Percentiles rank a stretch among this genome's conserved stretches.
Evolutionary conservation across 2,888 invertebrate species (phyloP).

Genomic region (Epinotia brunnichana): DNA sequence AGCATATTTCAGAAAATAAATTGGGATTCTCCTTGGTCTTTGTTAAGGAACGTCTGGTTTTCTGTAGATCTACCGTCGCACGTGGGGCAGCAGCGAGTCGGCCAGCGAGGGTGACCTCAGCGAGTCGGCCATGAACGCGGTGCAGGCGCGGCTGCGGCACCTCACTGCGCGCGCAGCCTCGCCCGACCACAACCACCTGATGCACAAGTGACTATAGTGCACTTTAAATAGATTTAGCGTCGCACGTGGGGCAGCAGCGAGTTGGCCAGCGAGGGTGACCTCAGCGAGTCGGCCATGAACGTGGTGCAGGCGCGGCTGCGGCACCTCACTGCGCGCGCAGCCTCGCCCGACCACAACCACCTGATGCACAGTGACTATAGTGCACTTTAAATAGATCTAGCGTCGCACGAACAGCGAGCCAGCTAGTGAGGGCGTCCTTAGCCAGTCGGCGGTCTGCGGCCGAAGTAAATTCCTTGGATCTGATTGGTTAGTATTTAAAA

Average conservation of each 20-base stretch:
- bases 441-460: no score
- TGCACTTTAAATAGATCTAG: no score
- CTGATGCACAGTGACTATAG: slow-evolving; percentile 73
- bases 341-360: slow-evolving; percentile 68
- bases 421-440: no score
- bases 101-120: slow-evolving; percentile 63
- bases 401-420: no score
- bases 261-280: slow-evolving; percentile 58
- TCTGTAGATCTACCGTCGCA: slow-evolving; percentile 85
- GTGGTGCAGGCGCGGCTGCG: slow-evolving; percentile 71
- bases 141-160: slow-evolving; percentile 68
- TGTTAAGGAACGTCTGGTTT: slow-evolving; percentile 7
- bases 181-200: slow-evolving; percentile 72
- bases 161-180: slow-evolving; percentile 65
- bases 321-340: slow-evolving; percentile 65
- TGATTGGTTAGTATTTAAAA: no score
- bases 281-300: slow-evolving; percentile 65
- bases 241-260: slow-evolving; percentile 66
- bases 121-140: slow-evolving; percentile 66
- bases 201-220: slow-evolving; percentile 69
- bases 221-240: no score
- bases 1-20: no score
- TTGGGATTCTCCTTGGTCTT: slow-evolving; percentile 40
- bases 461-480: no score
- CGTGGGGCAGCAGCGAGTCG: slow-evolving; percentile 69